These are phyloP conservation scores for Laupala kohalensis DNA, from an alignment of 1,140 invertebrate genomes.

Conservation along the genomic window DNA sequence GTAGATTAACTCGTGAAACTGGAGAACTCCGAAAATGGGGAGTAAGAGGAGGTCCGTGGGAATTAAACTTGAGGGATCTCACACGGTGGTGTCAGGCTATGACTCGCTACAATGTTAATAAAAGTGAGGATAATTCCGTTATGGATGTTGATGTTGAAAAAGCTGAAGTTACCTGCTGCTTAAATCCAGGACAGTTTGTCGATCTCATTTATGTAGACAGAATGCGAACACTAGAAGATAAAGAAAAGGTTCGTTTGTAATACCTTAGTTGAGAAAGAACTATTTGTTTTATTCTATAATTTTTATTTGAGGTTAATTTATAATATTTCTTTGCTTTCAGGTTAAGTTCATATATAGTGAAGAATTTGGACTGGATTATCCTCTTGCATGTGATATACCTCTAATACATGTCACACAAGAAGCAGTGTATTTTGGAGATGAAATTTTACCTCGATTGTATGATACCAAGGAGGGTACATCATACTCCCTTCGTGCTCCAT, in stretches of 20 bases:
- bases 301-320: background rate
- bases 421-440: constrained; percentile 43
- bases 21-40: constrained; percentile 51
- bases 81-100: constrained; percentile 76
- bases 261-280: too few relatives aligned
- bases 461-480: background rate
- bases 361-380: constrained; percentile 39
- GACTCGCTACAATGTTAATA: constrained; percentile 4
- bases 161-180: background rate
- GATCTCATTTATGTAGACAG: constrained; percentile 67
- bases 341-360: constrained; percentile 44
- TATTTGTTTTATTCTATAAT: background rate
- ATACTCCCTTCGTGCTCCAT: background rate
- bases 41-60: constrained; percentile 75
- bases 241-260: constrained; percentile 35
- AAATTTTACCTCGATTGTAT: constrained; percentile 17
- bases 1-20: constrained; percentile 46
- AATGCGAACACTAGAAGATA: constrained; percentile 62
- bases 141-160: background rate
- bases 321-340: constrained; percentile 24
- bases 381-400: constrained; percentile 30
- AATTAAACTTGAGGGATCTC: constrained; percentile 93
- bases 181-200: constrained; percentile 50
- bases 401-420: constrained; percentile 36
- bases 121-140: constrained; percentile 11